Percentiles rank a stretch among this genome's conserved stretches.
phyloP scores from a whole-genome alignment of 2,797 vertebrate genomes.

The Sebastolobus altivelis region DNA sequence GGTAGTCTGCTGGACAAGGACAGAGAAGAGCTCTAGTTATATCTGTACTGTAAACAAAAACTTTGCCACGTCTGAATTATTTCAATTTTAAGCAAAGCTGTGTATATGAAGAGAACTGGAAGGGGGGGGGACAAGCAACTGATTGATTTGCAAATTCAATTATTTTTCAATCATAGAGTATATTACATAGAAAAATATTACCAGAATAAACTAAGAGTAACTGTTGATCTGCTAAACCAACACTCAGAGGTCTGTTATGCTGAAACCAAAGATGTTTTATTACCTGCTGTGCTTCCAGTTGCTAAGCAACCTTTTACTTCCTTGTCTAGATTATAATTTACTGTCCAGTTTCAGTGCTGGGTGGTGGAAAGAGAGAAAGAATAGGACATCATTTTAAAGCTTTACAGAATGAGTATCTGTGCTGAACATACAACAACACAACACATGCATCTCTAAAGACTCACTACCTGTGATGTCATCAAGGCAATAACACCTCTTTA shows the following conservation, averaged over 20 bases:
- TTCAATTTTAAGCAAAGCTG: background rate
- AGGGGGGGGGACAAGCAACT: background rate
- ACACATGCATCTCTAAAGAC: background rate
- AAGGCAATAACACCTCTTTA: background rate
- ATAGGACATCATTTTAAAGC: background rate
- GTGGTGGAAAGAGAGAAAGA: background rate
- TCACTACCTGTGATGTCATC: background rate
- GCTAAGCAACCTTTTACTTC: conserved; percentile 65
- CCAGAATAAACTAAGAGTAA: background rate
- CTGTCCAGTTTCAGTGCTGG: conserved; percentile 19
- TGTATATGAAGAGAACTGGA: background rate
- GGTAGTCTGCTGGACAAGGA: background rate
- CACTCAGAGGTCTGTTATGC: conserved; percentile 31
- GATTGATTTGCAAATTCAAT: background rate
- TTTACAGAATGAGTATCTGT: background rate
- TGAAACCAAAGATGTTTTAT: conserved; percentile 61
- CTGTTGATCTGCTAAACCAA: conserved; percentile 9
- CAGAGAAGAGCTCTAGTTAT: background rate
- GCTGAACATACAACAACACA: background rate
- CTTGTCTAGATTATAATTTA: conserved; percentile 47
- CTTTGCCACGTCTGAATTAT: background rate
- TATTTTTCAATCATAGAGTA: background rate
- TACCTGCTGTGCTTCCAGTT: conserved; percentile 62
- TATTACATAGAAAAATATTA: background rate
- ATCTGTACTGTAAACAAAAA: background rate